A percentile compares a stretch with the other conserved stretches of the same genome.
phyloP scores from a whole-genome alignment of 2,797 vertebrate species.

The Agapornis canus region DNA sequence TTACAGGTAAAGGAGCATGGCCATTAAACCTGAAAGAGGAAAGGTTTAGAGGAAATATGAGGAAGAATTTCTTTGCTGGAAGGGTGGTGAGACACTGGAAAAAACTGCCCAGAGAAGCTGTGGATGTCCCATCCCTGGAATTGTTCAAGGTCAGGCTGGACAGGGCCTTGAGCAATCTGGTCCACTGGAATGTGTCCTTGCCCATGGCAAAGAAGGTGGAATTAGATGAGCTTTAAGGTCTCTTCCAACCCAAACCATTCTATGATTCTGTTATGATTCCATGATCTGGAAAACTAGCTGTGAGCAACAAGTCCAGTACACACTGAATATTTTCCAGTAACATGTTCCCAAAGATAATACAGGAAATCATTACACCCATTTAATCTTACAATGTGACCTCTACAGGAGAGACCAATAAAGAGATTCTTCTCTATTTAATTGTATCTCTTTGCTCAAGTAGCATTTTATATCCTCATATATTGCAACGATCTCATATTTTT shows the following conservation, averaged over 20 bases:
- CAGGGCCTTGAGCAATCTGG: too few relatives aligned
- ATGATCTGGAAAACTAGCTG: not conserved
- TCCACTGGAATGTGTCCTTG: too few relatives aligned
- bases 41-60: not conserved
- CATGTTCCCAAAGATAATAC: not conserved
- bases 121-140: too few relatives aligned
- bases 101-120: not conserved
- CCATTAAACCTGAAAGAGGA: not conserved
- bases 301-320: not conserved
- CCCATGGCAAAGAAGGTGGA: too few relatives aligned
- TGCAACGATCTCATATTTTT: not conserved
- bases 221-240: too few relatives aligned
- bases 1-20: not conserved
- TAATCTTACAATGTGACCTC: not conserved
- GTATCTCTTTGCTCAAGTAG: not conserved
- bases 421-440: not conserved
- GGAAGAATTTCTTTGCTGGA: not conserved
- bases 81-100: not conserved
- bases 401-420: not conserved
- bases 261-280: not conserved
- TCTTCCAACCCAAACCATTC: not conserved
- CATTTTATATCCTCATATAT: not conserved
- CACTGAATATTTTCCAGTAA: not conserved
- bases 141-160: too few relatives aligned
- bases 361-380: not conserved